Evolutionary conservation across 64 coral and sea anemone genomes (phyloP), one percentile per base, ranked within the genome.

Genomic region (Cladopsammia gracilis): DNA sequence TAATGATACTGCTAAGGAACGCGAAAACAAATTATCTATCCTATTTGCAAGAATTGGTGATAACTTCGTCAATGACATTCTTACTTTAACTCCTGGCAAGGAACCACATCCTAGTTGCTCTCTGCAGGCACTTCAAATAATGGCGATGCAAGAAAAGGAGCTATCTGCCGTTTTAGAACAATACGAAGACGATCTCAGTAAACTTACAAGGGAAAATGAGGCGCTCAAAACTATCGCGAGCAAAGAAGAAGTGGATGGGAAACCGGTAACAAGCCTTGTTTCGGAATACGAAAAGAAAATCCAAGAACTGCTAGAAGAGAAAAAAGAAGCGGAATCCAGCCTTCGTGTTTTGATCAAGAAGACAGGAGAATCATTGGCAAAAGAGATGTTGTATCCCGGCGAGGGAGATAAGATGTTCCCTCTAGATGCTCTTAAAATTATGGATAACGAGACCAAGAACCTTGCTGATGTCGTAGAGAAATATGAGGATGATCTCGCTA

Each of bases 171-270:
- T 94, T 64, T 6, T 94, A 25, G 67, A 89, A 64, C 64, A 94
- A 64, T 94, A 94, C n/a, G 92, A 89, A 65, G 74, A 83, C 43
- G 83, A 94, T 19, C 42, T 94, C n/a, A 73, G 26, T 50, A 89
- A 73, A 52, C n/a, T 94, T 46, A 58, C 42, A 48, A 65, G 47
- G 26, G 87, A 82, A 64, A 94, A 89, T 22, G 78, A 87, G 45
- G 20, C 70, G 4, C 78, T 94, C 15, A 68, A 94, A n/a, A 26
- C 54, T 20, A 62, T 93, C 23, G 73, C 75, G 45, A 68, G 54
- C 7, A 64, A 82, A 49, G 78, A 58, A 1, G 42, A 75, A 43
- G 76, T 45, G 10, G 34, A 82, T 15, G 78, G 78, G 26, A 45
- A 82, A 20, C 16, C 58, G n/a, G 34, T 82, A 44, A 60, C 18